Percentiles rank a stretch among this genome's conserved stretches.
These are phyloP conservation scores for Miichthys miiuy DNA, from an alignment of 2,797 vertebrate genomes.

Conservation along the genomic window DNA sequence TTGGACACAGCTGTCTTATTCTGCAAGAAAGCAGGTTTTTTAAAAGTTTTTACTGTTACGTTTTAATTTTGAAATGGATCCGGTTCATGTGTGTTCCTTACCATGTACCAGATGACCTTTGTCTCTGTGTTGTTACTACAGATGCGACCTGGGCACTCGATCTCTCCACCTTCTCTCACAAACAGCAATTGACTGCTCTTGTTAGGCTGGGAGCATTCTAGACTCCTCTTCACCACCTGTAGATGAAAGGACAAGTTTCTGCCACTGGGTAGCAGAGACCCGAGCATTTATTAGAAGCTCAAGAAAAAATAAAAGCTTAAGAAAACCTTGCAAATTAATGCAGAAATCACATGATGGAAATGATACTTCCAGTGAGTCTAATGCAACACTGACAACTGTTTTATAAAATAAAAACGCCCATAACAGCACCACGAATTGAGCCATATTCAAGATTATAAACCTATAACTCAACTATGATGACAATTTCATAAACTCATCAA, in stretches of 20 bases:
- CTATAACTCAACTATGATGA: too few species aligned
- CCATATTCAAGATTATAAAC: too few species aligned
- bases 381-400: too few species aligned
- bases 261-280: constrained; percentile 44
- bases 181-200: constrained; percentile 28
- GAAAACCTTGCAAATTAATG: too few species aligned
- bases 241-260: constrained; percentile 52
- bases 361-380: too few species aligned
- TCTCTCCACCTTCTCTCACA: accelerated
- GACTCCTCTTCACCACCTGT: constrained; percentile 63
- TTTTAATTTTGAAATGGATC: neutral
- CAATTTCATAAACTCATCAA: too few species aligned
- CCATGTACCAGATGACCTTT: constrained; percentile 76
- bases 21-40: constrained; percentile 52
- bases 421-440: too few species aligned
- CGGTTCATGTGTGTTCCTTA: constrained; percentile 19
- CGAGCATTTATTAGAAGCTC: constrained; percentile 4
- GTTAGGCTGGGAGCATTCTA: constrained; percentile 40
- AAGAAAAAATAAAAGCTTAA: too few species aligned
- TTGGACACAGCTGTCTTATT: neutral
- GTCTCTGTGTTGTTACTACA: constrained; percentile 48
- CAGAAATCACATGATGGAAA: too few species aligned
- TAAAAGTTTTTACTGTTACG: neutral
- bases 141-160: constrained; percentile 66
- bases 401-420: too few species aligned